These are phyloP conservation scores for Apantesis nais DNA, from an alignment of 2,888 invertebrate genomes.

Conservation along the genomic window DNA sequence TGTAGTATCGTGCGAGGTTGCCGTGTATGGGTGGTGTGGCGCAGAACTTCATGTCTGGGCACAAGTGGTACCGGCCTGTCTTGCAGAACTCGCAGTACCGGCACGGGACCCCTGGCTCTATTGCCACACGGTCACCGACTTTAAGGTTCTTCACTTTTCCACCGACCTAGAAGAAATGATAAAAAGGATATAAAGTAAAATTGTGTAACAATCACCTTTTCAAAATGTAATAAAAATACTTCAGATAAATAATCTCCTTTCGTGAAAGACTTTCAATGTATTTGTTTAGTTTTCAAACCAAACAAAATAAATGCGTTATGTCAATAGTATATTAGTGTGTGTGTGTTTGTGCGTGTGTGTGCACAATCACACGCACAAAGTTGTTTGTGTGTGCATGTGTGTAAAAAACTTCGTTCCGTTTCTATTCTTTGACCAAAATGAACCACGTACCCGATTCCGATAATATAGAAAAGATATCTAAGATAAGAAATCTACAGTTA, in stretches of 20 bases:
- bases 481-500: too few species aligned
- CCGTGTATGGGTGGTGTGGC: slow-evolving; percentile 98
- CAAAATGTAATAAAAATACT: background rate
- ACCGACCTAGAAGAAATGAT: slow-evolving; percentile 61
- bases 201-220: background rate
- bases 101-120: slow-evolving; percentile 97
- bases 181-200: background rate
- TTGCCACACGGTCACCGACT: slow-evolving; percentile 95
- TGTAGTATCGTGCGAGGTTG: slow-evolving; percentile 93
- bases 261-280: too few species aligned
- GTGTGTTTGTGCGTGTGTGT: too few species aligned
- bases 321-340: too few species aligned
- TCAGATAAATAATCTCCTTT: background rate
- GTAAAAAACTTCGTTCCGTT: too few species aligned
- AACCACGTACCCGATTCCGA: too few species aligned
- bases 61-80: slow-evolving; percentile 95
- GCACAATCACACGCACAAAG: too few species aligned
- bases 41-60: slow-evolving; percentile 94
- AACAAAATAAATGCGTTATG: too few species aligned
- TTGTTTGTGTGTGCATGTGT: too few species aligned
- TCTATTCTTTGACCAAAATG: too few species aligned
- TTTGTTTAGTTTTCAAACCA: too few species aligned
- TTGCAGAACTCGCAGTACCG: slow-evolving; percentile 94
- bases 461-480: too few species aligned
- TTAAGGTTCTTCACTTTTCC: slow-evolving; percentile 88